phyloP scores from a whole-genome alignment of 2,797 vertebrate genomes.

The Sebastes itinus region DNA sequence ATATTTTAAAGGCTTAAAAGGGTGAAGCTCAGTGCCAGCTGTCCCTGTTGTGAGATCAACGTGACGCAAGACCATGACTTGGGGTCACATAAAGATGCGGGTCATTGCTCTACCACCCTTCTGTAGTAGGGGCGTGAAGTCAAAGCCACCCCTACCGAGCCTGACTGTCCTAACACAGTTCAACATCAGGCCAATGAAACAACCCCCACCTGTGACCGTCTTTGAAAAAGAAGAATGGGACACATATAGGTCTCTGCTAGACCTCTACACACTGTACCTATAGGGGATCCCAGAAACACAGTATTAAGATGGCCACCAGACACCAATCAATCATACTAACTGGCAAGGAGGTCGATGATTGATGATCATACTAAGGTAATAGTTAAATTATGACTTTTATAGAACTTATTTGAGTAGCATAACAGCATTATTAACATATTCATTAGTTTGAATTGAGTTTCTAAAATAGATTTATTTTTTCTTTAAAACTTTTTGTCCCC shows the following conservation, averaged over 20 bases:
- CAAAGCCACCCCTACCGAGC: not conserved
- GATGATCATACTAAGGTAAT: not conserved
- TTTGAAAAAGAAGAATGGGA: not conserved
- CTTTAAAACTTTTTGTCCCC: conserved; percentile 16
- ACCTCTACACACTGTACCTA: not conserved
- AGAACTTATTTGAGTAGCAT: not conserved
- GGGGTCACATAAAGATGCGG: not conserved
- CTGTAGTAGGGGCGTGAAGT: not conserved
- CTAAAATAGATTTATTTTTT: conserved; percentile 3
- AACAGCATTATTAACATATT: conserved; percentile 8
- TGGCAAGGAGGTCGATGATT: not conserved
- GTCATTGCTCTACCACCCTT: not conserved
- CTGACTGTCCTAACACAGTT: not conserved
- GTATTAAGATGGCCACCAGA: not conserved
- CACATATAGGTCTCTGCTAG: not conserved
- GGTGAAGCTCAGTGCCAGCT: not conserved
- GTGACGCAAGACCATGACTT: conserved; percentile 1
- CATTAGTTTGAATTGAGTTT: conserved; percentile 13
- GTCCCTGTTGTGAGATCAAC: not conserved
- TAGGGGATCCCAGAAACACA: not conserved
- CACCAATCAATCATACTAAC: conserved; percentile 4
- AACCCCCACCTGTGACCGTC: not conserved
- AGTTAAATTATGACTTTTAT: not conserved
- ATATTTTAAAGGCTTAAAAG: not conserved
- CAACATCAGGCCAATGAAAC: not conserved